Evolutionary conservation across 2,113 vertebrate species (phyloP).

Genomic region (Misgurnus anguillicaudatus): DNA sequence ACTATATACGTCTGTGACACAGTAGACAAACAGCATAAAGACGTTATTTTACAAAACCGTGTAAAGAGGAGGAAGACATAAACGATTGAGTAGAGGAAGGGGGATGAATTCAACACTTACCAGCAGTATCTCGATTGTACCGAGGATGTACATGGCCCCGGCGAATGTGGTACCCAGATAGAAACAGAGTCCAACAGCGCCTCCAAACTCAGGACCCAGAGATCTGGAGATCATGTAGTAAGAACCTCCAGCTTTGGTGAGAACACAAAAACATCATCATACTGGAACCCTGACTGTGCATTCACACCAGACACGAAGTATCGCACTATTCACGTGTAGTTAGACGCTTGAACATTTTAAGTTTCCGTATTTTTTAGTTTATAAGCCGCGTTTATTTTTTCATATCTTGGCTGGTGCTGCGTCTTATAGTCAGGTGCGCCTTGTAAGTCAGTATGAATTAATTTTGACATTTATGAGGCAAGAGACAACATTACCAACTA

Average conservation of each 20-base stretch:
- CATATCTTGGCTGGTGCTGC: too few species aligned
- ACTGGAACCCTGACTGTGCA: not conserved
- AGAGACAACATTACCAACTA: too few species aligned
- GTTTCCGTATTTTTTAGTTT: too few species aligned
- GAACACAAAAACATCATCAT: conserved; percentile 14
- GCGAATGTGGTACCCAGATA: conserved; percentile 82
- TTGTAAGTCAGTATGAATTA: too few species aligned
- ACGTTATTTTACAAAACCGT: not conserved
- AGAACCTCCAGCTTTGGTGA: conserved; percentile 73
- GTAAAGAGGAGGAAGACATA: not conserved
- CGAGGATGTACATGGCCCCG: conserved; percentile 82
- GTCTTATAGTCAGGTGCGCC: too few species aligned
- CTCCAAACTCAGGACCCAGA: conserved; percentile 80
- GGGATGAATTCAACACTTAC: conserved; percentile 58
- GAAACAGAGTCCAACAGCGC: conserved; percentile 80
- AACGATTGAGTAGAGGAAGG: too few species aligned
- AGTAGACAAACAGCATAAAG: not conserved
- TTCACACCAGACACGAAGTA: too few species aligned
- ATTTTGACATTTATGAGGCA: too few species aligned
- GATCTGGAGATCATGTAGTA: conserved; percentile 85
- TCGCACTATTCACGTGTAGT: too few species aligned
- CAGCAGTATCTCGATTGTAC: conserved; percentile 81
- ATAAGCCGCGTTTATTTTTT: too few species aligned
- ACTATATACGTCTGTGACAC: conserved; percentile 87
- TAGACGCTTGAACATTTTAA: too few species aligned